Evolutionary conservation across 2,113 vertebrate species (phyloP), one percentile per base, ranked within the genome.

Genomic region (Ellobius talpinus): DNA sequence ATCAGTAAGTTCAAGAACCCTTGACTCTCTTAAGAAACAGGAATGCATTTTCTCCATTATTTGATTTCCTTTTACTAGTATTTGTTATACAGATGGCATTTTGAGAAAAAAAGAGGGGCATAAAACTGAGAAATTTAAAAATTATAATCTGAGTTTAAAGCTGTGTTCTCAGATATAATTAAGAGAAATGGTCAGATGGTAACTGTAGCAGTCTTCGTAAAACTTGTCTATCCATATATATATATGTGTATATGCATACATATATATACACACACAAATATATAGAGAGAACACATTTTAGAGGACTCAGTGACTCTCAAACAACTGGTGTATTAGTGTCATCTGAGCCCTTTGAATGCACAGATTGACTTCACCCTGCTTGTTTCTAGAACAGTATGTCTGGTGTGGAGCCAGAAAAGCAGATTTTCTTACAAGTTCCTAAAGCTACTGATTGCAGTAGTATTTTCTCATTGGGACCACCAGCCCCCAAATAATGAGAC

Each of bases 101-200:
- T 81, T 45, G 89, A 90, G n/a, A 84, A 92, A 81, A 82, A 82
- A 82, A 70, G 77, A 77, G 26, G 21, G 5, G 63, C 42, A 79
- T 79, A 61, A 84, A 91, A 95, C 88, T 81, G 61, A 87, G 52
- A 86, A 42, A 55, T 79, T 95, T 92, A 82, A 78, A 85, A 58
- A 70, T 68, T 79, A 91, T 86, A 89, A 92, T 66, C 21, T 31
- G 70, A 87, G 31, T 87, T 93, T 95, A 79, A 85, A 91, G 29
- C 42, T 74, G 14, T 72, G 45, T 78, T 92, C 50, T 92, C 36
- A 70, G 63, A 68, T 76, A 84, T 42, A 90, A 42, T 91, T 50
- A 93, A 91, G 73, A 81, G 39, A 72, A 47, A 50, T 52, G 31
- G 12, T 79, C 79, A 45, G n/a, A 65, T 1, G 3, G 31, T 10